Evolutionary conservation across 1,140 invertebrate species (phyloP).

Genomic region (Sogatella furcifera): DNA sequence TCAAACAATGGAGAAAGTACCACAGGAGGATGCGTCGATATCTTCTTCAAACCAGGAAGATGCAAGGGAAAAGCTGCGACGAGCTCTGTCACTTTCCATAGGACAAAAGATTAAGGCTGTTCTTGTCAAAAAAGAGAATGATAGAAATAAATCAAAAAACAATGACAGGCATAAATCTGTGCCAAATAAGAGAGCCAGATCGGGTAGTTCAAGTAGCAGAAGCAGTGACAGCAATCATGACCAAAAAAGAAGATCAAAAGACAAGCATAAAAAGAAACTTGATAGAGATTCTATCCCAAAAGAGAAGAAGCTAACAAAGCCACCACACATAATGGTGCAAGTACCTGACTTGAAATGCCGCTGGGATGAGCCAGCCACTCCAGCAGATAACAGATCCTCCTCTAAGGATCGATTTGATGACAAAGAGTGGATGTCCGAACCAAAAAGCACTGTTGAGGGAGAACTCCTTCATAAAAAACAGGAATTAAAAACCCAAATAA

Average conservation of each 20-base stretch:
- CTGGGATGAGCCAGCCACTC: background rate
- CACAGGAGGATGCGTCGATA: background rate
- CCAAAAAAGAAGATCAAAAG: background rate
- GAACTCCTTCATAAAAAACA: background rate
- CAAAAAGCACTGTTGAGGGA: background rate
- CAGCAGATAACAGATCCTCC: background rate
- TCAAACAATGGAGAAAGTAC: too few species aligned
- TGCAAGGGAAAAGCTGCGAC: too few species aligned
- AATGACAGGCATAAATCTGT: background rate
- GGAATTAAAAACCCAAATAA: background rate
- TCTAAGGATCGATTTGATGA: background rate
- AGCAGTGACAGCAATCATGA: background rate
- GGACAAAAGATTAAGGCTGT: background rate
- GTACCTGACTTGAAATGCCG: background rate
- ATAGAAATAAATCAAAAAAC: background rate
- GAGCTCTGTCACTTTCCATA: background rate
- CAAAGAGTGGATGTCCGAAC: conserved; percentile 1
- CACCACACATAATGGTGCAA: too few species aligned
- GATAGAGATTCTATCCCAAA: background rate
- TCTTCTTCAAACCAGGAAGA: too few species aligned
- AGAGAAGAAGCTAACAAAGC: too few species aligned
- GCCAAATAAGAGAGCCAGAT: background rate
- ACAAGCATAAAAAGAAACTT: background rate
- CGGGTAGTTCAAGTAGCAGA: background rate
- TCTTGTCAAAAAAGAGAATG: background rate